phyloP scores from a whole-genome alignment of 2,888 invertebrate species.

The Dasysyrphus tricinctus region DNA sequence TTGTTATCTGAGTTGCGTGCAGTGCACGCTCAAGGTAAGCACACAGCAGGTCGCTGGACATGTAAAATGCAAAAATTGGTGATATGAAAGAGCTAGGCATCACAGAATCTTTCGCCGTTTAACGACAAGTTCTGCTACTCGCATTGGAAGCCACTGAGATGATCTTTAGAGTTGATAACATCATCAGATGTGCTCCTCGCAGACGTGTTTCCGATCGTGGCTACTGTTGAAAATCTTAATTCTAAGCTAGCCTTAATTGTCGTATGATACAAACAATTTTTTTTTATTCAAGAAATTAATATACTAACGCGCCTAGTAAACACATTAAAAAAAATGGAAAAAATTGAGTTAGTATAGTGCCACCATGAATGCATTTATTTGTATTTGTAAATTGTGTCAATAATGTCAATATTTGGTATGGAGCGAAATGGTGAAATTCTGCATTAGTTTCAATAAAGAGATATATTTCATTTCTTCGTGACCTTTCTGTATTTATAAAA shows the following conservation, averaged over 20 bases:
- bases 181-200: slow-evolving; percentile 95
- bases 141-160: slow-evolving; percentile 99
- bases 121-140: slow-evolving; percentile 96
- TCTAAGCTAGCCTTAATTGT: slow-evolving; percentile 40
- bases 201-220: slow-evolving; percentile 94
- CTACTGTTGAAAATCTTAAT: slow-evolving; percentile 79
- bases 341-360: too few species aligned
- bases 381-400: too few species aligned
- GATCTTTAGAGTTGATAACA: slow-evolving; percentile 99
- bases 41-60: slow-evolving; percentile 89
- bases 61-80: slow-evolving; percentile 93
- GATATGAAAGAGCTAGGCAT: slow-evolving; percentile 96
- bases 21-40: slow-evolving; percentile 92
- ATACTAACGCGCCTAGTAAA: slow-evolving; percentile 67
- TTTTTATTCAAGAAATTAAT: slow-evolving; percentile 60
- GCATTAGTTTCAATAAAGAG: too few species aligned
- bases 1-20: slow-evolving; percentile 96
- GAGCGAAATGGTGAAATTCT: too few species aligned
- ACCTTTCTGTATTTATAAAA: too few species aligned
- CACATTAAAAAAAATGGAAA: too few species aligned
- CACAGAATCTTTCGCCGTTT: slow-evolving; percentile 98
- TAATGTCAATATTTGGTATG: too few species aligned
- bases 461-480: too few species aligned
- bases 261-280: slow-evolving; percentile 45
- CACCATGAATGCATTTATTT: too few species aligned